Conservation (phyloP, 1,140 invertebrate genomes). For the Drosophila bifasciata region DNA sequence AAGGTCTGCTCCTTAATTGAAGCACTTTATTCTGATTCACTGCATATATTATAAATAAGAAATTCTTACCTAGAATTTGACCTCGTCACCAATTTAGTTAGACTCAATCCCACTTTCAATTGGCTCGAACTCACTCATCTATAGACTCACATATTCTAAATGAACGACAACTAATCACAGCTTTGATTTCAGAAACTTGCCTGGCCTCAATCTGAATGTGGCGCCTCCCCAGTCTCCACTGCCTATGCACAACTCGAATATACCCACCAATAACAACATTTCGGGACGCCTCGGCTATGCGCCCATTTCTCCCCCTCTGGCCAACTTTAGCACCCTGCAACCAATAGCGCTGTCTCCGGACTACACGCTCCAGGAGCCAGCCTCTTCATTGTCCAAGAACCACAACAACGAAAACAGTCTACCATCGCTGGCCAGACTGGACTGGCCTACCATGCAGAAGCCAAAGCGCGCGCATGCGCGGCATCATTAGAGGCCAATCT, state of each 20-base stretch:
- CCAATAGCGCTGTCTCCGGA: constrained; percentile 61
- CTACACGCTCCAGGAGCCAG: constrained; percentile 58
- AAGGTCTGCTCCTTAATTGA: constrained; percentile 51
- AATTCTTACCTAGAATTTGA: constrained; percentile 2
- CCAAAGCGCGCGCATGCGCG: constrained; percentile 50
- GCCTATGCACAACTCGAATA: constrained; percentile 45
- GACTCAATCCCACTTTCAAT: constrained; percentile 10
- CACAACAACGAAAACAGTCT: constrained; percentile 31
- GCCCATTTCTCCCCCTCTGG: constrained; percentile 52
- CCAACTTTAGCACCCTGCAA: constrained; percentile 63
- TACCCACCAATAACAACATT: constrained; percentile 52
- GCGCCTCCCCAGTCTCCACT: constrained; percentile 36
- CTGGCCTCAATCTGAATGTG: constrained; percentile 54
- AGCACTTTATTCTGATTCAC: constrained; percentile 36
- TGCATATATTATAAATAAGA: constrained; percentile 3
- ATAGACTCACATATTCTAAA: no score
- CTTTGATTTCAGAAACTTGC: constrained; percentile 50
- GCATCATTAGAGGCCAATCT: constrained; percentile 24
- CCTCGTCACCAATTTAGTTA: constrained; percentile 16
- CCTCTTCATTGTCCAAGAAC: constrained; percentile 41
- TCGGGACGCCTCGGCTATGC: constrained; percentile 52
- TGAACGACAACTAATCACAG: constrained; percentile 13
- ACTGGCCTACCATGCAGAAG: constrained; percentile 50
- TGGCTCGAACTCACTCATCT: constrained; percentile 17
- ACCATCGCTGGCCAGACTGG: constrained; percentile 43